Evolutionary conservation across 2,888 invertebrate genomes (phyloP).

Genomic region (Caenorhabditis sp.): DNA sequence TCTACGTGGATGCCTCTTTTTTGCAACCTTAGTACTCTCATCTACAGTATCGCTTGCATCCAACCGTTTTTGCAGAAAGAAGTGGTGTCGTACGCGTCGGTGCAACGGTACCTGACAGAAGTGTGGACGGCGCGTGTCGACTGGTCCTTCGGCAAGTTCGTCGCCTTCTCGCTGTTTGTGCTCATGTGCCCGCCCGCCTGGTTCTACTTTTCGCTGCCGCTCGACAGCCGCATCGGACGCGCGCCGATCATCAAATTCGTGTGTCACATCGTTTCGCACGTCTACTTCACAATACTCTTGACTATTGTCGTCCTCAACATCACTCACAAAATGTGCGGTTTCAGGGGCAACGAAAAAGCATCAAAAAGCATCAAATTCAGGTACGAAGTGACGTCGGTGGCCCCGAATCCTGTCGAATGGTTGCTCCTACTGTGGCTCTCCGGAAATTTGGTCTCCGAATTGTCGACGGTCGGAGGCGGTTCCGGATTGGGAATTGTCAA

Average conservation of each 20-base stretch:
- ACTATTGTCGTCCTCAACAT: conserved; percentile 81
- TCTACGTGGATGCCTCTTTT: too few relatives aligned
- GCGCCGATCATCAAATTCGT: conserved; percentile 99
- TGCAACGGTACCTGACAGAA: conserved; percentile 84
- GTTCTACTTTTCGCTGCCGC: conserved; percentile 78
- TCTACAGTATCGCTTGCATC: neutral
- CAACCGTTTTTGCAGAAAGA: conserved; percentile 72
- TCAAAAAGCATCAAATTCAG: conserved; percentile 7
- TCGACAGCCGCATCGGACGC: conserved; percentile 83
- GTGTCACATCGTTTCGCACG: conserved; percentile 98
- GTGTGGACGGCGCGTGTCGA: conserved; percentile 97
- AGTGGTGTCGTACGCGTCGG: conserved; percentile 79
- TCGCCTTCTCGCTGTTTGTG: conserved; percentile 92
- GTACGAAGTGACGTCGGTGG: conserved; percentile 73
- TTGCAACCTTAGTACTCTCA: neutral
- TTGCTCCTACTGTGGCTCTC: conserved; percentile 77
- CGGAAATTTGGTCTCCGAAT: conserved; percentile 88
- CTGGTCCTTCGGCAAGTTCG: conserved; percentile 95
- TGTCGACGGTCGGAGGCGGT: conserved; percentile 97
- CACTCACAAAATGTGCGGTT: conserved; percentile 73
- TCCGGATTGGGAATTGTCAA: conserved; percentile 82
- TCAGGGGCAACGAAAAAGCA: neutral
- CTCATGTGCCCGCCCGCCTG: conserved; percentile 93
- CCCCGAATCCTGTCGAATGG: conserved; percentile 78
- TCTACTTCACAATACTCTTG: conserved; percentile 94